Evolutionary conservation across 1,140 invertebrate genomes (phyloP).

Genomic region (Leptinotarsa defecta): DNA sequence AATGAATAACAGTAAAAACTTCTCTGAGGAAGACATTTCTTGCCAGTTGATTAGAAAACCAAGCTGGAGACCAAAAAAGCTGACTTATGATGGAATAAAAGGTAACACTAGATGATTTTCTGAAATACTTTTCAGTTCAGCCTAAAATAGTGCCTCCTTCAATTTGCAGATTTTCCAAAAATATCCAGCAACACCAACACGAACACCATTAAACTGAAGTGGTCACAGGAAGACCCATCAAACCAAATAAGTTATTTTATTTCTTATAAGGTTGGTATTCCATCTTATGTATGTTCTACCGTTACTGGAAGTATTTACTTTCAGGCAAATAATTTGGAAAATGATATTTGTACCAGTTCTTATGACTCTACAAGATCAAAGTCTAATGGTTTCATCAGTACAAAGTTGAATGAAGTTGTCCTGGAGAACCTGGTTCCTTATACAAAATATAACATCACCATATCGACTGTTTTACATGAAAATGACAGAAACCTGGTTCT

Average conservation of each 20-base stretch:
- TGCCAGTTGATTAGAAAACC: slow-evolving; percentile 44
- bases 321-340: slow-evolving; percentile 35
- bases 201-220: slow-evolving; percentile 40
- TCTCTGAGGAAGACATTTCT: slow-evolving; percentile 31
- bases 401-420: slow-evolving; percentile 42
- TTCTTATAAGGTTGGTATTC: slow-evolving; percentile 40
- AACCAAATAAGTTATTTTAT: slow-evolving; percentile 45
- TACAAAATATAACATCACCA: slow-evolving; percentile 43
- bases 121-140: no score
- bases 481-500: slow-evolving; percentile 35
- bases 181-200: slow-evolving; percentile 30
- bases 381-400: slow-evolving; percentile 45
- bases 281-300: neutral
- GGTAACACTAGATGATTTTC: slow-evolving; percentile 31
- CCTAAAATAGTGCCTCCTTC: no score
- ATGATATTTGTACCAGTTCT: slow-evolving; percentile 37
- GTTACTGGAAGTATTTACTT: slow-evolving; percentile 31
- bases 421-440: slow-evolving; percentile 40
- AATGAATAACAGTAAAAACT: slow-evolving; percentile 27
- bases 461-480: slow-evolving; percentile 43
- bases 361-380: slow-evolving; percentile 31
- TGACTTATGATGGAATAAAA: slow-evolving; percentile 39
- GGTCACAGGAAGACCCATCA: slow-evolving; percentile 39
- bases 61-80: slow-evolving; percentile 39
- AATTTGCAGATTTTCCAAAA: slow-evolving; percentile 24